Evolutionary conservation across 2,888 invertebrate species (phyloP).

Genomic region (Busseola fusca): DNA sequence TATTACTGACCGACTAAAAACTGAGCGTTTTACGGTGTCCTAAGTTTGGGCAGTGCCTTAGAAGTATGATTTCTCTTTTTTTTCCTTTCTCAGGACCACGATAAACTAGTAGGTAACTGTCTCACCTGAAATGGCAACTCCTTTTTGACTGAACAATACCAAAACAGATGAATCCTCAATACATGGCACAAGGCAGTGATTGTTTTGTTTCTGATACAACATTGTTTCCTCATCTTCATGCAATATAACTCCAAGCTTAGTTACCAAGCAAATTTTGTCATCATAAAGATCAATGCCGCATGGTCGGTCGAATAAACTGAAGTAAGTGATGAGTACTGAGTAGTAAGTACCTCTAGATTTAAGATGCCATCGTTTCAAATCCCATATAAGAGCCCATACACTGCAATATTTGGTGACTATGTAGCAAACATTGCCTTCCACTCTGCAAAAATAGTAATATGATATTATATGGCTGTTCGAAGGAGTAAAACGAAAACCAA

Average conservation of each 20-base stretch:
- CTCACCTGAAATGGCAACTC: constrained; percentile 69
- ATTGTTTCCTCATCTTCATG: constrained; percentile 24
- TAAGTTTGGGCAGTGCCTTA: too few species aligned
- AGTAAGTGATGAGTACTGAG: too few species aligned
- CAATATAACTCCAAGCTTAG: constrained; percentile 63
- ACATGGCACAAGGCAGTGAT: not conserved
- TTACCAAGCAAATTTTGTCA: constrained; percentile 63
- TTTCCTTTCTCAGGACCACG: not conserved
- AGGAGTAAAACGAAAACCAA: not conserved
- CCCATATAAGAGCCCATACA: constrained; percentile 49
- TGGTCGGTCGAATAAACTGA: too few species aligned
- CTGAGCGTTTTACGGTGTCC: too few species aligned
- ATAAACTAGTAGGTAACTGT: not conserved
- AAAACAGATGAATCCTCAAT: too few species aligned
- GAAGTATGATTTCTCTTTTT: too few species aligned
- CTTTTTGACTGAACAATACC: too few species aligned
- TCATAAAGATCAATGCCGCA: constrained; percentile 59
- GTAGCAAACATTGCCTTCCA: too few species aligned
- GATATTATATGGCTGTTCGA: not conserved
- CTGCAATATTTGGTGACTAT: too few species aligned
- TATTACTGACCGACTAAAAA: too few species aligned
- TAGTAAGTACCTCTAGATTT: constrained; percentile 60
- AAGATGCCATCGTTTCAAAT: constrained; percentile 45
- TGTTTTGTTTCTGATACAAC: constrained; percentile 26
- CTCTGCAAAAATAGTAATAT: constrained; percentile 54